Base-by-base conservation (phyloP, 2,888 invertebrate genomes). In the Lysandra bellargus region DNA sequence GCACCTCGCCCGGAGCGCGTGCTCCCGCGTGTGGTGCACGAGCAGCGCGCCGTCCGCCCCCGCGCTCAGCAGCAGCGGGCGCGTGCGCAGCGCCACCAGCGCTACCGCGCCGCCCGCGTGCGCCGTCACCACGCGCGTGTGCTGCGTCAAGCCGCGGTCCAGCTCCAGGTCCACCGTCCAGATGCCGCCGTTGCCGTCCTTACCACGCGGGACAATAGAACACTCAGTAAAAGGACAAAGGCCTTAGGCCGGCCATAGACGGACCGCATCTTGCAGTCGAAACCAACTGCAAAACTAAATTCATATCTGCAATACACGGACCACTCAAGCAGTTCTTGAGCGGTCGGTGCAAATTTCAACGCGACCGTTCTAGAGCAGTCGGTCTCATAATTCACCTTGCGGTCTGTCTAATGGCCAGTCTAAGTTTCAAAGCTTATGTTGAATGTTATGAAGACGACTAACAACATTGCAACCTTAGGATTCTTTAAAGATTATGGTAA, bases 121-220 rank as follows among this genome's bases (percentile, higher is more conserved):
- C 83, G 96, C 97, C 0, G 96, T 96, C 83, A 97, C 95, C 78
- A 96, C 86, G 83, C 92, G 92, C 0, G 82, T 87, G 81, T 93
- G 89, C 84, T 90, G 83, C 81, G 93, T 93, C 80, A 92, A 89
- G 61, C 92, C 83, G 83, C 93, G 93, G 80, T 95, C 94, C 64
- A 94, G 88, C 79, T 95, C 95, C n/a, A 92, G 82, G 73, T 94
- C 94, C 17, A 90, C 89, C 1, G 88, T 88, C 94, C 95, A 95
- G 75, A 98, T 95, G 1, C 98, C 98, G 14, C 98, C 98, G 82
- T 96, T 97, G 1, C 97, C 97, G 92, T 98, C 98, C 97, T 98
- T 77, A 33, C 80, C 37, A 57, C 57, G 79, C 44, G 78, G 44
- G 74, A 78, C 23, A 81, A 17, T 69, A 76, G 69, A 7, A 75